Evolutionary conservation across 2,113 vertebrate species (phyloP).

Genomic region (Neodontobutis hainanensis): DNA sequence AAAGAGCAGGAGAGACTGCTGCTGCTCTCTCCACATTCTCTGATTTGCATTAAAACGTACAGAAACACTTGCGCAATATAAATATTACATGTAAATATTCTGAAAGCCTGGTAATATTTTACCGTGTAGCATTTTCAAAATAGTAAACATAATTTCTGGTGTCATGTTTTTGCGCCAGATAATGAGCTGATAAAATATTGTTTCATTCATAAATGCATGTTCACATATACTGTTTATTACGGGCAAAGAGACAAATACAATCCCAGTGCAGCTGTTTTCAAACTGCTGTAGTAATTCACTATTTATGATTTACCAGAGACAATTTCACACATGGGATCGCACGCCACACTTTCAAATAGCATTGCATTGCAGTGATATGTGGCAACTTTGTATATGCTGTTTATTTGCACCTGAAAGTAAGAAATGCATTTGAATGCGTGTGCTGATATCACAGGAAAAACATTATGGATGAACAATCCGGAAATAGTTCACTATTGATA

Average conservation of each 20-base stretch:
- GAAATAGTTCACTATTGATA: background rate
- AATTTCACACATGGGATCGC: conserved; percentile 72
- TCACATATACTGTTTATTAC: background rate
- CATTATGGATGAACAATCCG: background rate
- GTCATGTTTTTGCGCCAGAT: conserved; percentile 1
- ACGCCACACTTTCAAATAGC: conserved; percentile 33
- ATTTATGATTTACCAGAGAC: conserved; percentile 55
- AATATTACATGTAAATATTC: too few species aligned
- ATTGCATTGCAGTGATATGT: conserved; percentile 17
- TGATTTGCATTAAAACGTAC: too few species aligned
- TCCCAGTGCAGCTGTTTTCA: conserved; percentile 37
- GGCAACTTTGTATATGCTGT: background rate
- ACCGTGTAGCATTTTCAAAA: too few species aligned
- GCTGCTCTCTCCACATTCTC: too few species aligned
- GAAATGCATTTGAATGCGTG: conserved; percentile 1
- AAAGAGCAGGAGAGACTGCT: too few species aligned
- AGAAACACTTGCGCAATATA: too few species aligned
- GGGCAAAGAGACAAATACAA: conserved; percentile 8
- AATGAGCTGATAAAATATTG: background rate
- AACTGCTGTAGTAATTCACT: conserved; percentile 37
- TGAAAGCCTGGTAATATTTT: too few species aligned
- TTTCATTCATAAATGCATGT: background rate
- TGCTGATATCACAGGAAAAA: background rate
- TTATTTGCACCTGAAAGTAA: background rate
- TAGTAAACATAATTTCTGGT: background rate